These are phyloP conservation scores for Mythimna impura DNA, from an alignment of 2,888 invertebrate genomes.

Conservation along the genomic window DNA sequence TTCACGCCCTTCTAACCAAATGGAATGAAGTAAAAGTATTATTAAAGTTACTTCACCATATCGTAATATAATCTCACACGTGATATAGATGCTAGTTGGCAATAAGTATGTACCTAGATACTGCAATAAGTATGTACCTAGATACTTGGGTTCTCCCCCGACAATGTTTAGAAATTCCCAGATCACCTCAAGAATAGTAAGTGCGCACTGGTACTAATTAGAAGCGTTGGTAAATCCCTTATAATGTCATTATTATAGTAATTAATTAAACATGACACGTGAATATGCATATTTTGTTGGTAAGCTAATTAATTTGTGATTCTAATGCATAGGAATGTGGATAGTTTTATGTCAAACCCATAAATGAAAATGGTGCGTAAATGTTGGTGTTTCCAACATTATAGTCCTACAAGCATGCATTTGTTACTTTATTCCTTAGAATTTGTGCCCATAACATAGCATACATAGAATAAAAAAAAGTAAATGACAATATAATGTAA, in stretches of 20 bases:
- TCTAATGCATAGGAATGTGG: constrained; percentile 26
- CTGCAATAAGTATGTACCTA: neutral
- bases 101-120: neutral
- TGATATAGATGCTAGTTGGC: constrained; percentile 13
- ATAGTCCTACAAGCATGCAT: neutral
- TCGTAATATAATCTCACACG: constrained; percentile 40
- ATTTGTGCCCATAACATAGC: neutral
- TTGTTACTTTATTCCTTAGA: neutral
- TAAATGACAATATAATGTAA: too few species aligned
- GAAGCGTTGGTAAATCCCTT: constrained; percentile 31
- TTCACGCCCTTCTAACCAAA: neutral
- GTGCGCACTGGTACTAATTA: constrained; percentile 33
- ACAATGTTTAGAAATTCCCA: constrained; percentile 22
- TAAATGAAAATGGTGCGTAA: constrained; percentile 3
- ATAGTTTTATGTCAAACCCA: neutral
- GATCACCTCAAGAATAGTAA: constrained; percentile 31
- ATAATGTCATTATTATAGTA: constrained; percentile 30
- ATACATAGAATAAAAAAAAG: too few species aligned
- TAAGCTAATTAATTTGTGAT: constrained; percentile 38
- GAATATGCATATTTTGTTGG: constrained; percentile 15
- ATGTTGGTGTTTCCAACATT: neutral
- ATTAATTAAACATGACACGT: constrained; percentile 34
- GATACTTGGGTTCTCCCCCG: constrained; percentile 31
- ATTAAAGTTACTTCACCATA: constrained; percentile 5
- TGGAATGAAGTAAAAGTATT: neutral